Base-by-base conservation (phyloP, 1,140 invertebrate species). In the Rhopalosiphum maidis region DNA sequence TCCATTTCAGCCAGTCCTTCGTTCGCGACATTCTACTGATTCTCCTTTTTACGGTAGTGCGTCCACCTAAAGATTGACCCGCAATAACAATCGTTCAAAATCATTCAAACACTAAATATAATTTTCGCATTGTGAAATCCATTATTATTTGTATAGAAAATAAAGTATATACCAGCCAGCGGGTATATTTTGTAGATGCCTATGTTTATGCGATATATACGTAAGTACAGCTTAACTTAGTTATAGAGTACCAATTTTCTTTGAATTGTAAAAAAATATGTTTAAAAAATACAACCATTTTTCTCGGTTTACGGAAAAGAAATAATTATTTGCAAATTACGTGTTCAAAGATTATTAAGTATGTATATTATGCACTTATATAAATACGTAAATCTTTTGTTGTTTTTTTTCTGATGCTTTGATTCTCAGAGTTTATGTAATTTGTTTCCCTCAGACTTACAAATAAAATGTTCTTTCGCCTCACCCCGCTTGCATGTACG, bases 381-480 rank as follows among this genome's bases (percentile, higher is more conserved):
- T 0, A 46, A 11, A 85, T 41, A n/a, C 25, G 30, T 77, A 77
- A n/a, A n/a, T 77, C 83, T 43, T 30, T 86, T 30, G 41, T 86
- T 41, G 23, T 46, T 46, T 46, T 86, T 83, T 86, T 86, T 30
- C 83, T 86, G 37, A 86, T 86, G 25, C 83, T 86, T 86, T 86
- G 83, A 86, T 86, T 41, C 83, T 21, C 35, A 7, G 41, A 86
- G 9, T 46, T 46, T 85, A 21, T n/a, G 30, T 43, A 30, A 87
- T 87, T 87, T 48, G 41, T 87, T 87, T 87, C 18, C n/a, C 15
- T 21, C 23, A 30, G 85, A 48, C 43, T 87, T 48, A 48, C 30
- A 87, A 87, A 48, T 87, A 25, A 86, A 87, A 48, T 87, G 85
- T 87, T 87, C 48, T 86, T 86, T 30, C 85, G 8, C 43, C 85